phyloP scores from a whole-genome alignment of 37 sponge, comb jelly and placozoan genomes.

The Petrosia ficiformis region DNA sequence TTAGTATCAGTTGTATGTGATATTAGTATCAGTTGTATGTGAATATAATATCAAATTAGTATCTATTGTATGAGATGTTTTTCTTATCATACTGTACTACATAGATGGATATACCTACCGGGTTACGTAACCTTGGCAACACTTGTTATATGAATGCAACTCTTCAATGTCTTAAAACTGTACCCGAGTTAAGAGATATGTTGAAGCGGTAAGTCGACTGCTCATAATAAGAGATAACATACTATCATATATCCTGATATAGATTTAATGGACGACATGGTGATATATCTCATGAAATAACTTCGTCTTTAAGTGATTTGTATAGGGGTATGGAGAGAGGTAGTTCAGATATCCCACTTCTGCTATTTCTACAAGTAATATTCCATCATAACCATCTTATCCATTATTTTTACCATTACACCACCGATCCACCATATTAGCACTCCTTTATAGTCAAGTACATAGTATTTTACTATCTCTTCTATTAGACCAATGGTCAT shows the following conservation, averaged over 20 bases:
- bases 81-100: too few species aligned
- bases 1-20: conserved; percentile 15
- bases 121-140: conserved; percentile 94
- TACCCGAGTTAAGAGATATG: conserved; percentile 82
- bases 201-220: conserved; percentile 32
- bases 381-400: background rate
- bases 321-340: background rate
- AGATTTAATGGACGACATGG: background rate
- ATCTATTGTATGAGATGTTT: too few species aligned
- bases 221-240: too few species aligned
- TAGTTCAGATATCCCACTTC: background rate
- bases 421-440: too few species aligned
- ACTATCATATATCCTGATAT: background rate
- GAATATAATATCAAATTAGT: too few species aligned
- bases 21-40: too few species aligned
- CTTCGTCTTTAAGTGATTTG: background rate
- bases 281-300: background rate
- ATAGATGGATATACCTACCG: conserved; percentile 81
- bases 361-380: background rate
- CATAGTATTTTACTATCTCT: background rate
- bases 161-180: conserved; percentile 89
- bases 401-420: too few species aligned
- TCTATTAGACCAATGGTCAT: background rate
- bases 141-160: conserved; percentile 99
- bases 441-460: background rate